Conservation (phyloP, 1,140 invertebrate genomes). For the Heterodera carotae region DNA sequence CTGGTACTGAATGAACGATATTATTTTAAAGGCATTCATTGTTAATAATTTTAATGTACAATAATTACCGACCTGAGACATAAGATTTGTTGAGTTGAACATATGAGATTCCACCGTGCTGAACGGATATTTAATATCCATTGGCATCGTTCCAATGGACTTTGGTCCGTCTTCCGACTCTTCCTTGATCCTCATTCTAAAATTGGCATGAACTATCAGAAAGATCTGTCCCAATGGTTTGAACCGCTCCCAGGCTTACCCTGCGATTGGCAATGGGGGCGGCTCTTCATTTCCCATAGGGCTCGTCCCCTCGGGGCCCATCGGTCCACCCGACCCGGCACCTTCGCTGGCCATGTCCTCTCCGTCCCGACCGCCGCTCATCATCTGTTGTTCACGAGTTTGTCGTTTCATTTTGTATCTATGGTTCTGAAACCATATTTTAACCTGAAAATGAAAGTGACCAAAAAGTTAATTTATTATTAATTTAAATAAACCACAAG, state of each 20-base stretch:
- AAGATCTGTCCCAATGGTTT: not conserved
- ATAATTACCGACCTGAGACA: not conserved
- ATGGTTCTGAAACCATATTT: constrained; percentile 92
- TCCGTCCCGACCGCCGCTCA: constrained; percentile 29
- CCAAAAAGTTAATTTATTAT: too few relatives aligned
- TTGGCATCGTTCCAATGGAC: not conserved
- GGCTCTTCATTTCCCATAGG: not conserved
- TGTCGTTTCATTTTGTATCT: constrained; percentile 74
- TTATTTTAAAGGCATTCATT: too few relatives aligned
- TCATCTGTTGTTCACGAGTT: constrained; percentile 72
- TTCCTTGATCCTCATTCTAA: constrained; percentile 8
- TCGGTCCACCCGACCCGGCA: not conserved
- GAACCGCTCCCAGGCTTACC: not conserved
- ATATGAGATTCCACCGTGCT: not conserved
- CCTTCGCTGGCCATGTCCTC: not conserved
- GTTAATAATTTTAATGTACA: too few relatives aligned
- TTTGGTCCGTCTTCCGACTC: not conserved
- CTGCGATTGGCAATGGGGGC: constrained; percentile 5
- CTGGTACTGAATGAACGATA: not conserved
- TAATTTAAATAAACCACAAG: too few relatives aligned
- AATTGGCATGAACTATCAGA: too few relatives aligned
- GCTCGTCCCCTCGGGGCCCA: constrained; percentile 4
- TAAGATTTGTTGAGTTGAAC: not conserved
- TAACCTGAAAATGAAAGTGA: constrained; percentile 78
- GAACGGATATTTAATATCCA: not conserved